A percentile compares a stretch with the other conserved stretches of the same genome.
These are phyloP conservation scores for Sceloporus tristichus DNA, from an alignment of 2,113 vertebrate genomes.

Conservation along the genomic window DNA sequence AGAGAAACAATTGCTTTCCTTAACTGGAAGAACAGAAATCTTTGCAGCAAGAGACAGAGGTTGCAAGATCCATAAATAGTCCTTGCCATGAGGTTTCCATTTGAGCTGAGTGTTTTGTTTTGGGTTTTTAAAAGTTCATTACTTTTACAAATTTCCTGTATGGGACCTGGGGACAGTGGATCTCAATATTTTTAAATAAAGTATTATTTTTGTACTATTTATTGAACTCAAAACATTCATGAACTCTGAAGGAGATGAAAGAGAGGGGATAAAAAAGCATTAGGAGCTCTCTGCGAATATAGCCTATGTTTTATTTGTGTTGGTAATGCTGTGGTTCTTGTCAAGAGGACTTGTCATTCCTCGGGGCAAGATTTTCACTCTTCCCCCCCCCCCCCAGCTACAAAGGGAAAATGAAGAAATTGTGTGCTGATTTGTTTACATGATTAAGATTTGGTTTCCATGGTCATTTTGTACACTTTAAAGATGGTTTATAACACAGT, in stretches of 20 bases:
- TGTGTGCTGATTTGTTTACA: constrained; percentile 69
- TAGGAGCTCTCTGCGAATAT: constrained; percentile 44
- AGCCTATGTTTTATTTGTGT: constrained; percentile 46
- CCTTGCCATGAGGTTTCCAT: constrained; percentile 13
- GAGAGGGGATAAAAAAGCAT: constrained; percentile 58
- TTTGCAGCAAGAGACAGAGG: constrained; percentile 36
- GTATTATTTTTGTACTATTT: constrained; percentile 99
- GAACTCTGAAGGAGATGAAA: constrained; percentile 59
- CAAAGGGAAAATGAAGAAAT: constrained; percentile 75
- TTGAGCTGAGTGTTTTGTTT: not conserved
- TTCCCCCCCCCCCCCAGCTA: constrained; percentile 59
- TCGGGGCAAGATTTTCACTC: constrained; percentile 51
- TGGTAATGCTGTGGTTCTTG: constrained; percentile 64
- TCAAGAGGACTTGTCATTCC: constrained; percentile 57
- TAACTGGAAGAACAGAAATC: constrained; percentile 71
- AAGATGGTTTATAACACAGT: constrained; percentile 53
- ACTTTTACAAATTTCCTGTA: constrained; percentile 25
- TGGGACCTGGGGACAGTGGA: constrained; percentile 73
- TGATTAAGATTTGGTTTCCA: constrained; percentile 61
- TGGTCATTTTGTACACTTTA: constrained; percentile 53
- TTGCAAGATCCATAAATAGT: not conserved
- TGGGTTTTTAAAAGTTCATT: not conserved
- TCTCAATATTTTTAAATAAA: constrained; percentile 89
- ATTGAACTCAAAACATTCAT: constrained; percentile 87
- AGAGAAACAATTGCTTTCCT: constrained; percentile 65